These are phyloP conservation scores for Syndactyla subalaris DNA, from an alignment of 2,797 vertebrate genomes.

Conservation along the genomic window DNA sequence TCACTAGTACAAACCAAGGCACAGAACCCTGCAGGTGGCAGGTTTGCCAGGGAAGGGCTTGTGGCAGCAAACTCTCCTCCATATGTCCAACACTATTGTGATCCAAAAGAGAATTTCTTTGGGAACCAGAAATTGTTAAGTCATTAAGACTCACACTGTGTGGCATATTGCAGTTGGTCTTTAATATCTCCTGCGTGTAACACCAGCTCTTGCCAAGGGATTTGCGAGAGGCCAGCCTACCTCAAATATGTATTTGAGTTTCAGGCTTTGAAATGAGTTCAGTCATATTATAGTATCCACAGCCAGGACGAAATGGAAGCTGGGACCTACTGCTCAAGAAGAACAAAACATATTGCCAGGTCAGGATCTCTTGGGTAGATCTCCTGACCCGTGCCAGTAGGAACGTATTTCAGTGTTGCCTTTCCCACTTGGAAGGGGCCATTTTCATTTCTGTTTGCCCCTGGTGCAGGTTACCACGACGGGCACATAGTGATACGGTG, in stretches of 20 bases:
- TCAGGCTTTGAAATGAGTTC: background rate
- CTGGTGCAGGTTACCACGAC: constrained; percentile 87
- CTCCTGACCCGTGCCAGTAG: background rate
- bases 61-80: background rate
- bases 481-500: constrained; percentile 96
- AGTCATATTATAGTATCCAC: background rate
- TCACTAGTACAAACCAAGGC: background rate
- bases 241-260: background rate
- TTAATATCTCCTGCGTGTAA: background rate
- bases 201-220: background rate
- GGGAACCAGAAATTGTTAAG: background rate
- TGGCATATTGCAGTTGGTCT: background rate
- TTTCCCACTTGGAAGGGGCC: background rate
- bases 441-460: background rate
- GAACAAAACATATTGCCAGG: background rate
- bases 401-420: background rate
- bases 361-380: background rate
- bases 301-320: background rate
- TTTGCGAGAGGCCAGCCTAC: background rate
- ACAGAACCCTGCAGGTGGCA: background rate
- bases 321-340: background rate
- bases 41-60: background rate
- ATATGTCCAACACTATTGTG: background rate
- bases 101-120: background rate
- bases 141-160: background rate